phyloP scores from a whole-genome alignment of 2,113 vertebrate genomes.

The Anthoscopus minutus region DNA sequence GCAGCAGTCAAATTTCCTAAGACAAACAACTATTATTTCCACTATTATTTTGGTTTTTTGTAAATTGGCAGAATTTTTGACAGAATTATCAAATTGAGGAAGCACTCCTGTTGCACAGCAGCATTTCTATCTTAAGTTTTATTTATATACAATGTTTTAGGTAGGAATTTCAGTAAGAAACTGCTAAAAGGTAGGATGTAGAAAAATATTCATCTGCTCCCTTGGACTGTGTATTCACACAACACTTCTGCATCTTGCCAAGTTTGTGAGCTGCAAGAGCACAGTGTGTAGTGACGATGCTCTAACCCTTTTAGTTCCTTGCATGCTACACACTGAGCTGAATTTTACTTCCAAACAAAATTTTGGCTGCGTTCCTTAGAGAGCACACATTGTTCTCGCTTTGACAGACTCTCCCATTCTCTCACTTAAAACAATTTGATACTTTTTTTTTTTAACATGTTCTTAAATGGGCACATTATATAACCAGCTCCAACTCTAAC shows the following conservation, averaged over 20 bases:
- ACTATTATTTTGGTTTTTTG: too few species aligned
- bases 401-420: not conserved
- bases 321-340: not conserved
- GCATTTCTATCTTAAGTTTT: not conserved
- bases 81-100: not conserved
- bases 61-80: not conserved
- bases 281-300: not conserved
- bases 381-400: not conserved
- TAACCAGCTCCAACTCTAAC: not conserved
- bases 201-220: not conserved
- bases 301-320: not conserved
- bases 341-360: not conserved
- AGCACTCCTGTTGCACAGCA: not conserved
- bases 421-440: not conserved
- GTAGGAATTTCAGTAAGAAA: not conserved
- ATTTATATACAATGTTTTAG: not conserved
- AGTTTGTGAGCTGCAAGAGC: not conserved
- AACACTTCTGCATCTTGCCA: not conserved
- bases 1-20: not conserved
- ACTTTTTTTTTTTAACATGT: not conserved
- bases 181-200: not conserved
- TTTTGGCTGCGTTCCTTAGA: not conserved
- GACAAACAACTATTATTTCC: not conserved
- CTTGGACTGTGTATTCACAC: not conserved
- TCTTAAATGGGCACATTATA: not conserved